These are phyloP conservation scores for Pammene aurita DNA, from an alignment of 2,888 invertebrate genomes.

Conservation along the genomic window DNA sequence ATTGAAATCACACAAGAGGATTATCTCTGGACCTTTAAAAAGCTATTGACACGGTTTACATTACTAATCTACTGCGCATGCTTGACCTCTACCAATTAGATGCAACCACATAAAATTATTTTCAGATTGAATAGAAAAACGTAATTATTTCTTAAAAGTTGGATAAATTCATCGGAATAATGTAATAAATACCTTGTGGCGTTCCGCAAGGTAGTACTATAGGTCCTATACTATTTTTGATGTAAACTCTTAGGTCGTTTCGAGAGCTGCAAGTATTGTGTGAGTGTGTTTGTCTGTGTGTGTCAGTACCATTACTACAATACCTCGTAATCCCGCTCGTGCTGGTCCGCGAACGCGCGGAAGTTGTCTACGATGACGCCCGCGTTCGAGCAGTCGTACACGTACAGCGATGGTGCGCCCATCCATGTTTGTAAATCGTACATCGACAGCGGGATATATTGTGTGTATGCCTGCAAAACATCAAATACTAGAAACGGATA, in stretches of 20 bases:
- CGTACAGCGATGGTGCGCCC: constrained; percentile 99
- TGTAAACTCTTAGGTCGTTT: background rate
- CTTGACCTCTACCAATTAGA: too few relatives aligned
- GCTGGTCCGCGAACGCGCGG: constrained; percentile 94
- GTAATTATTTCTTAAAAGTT: too few relatives aligned
- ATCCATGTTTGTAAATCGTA: constrained; percentile 99
- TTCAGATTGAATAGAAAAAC: too few relatives aligned
- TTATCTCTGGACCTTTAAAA: too few relatives aligned
- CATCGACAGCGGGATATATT: constrained; percentile 99
- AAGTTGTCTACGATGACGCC: constrained; percentile 97
- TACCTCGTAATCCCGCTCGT: constrained; percentile 91
- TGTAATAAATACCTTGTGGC: too few relatives aligned
- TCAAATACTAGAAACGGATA: background rate
- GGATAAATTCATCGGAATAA: too few relatives aligned
- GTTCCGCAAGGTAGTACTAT: background rate
- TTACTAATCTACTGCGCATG: too few relatives aligned
- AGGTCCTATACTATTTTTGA: background rate
- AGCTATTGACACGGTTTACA: too few relatives aligned
- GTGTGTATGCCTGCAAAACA: constrained; percentile 92
- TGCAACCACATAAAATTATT: too few relatives aligned
- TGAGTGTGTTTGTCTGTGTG: too few relatives aligned
- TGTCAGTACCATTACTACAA: background rate
- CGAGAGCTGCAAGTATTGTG: background rate
- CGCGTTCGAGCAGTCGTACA: constrained; percentile 99
- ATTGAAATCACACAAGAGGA: too few relatives aligned